A percentile compares a stretch with the other conserved stretches of the same genome.
Conservation (phyloP, 2,888 invertebrate species). For the Drosophila monieri region DNA sequence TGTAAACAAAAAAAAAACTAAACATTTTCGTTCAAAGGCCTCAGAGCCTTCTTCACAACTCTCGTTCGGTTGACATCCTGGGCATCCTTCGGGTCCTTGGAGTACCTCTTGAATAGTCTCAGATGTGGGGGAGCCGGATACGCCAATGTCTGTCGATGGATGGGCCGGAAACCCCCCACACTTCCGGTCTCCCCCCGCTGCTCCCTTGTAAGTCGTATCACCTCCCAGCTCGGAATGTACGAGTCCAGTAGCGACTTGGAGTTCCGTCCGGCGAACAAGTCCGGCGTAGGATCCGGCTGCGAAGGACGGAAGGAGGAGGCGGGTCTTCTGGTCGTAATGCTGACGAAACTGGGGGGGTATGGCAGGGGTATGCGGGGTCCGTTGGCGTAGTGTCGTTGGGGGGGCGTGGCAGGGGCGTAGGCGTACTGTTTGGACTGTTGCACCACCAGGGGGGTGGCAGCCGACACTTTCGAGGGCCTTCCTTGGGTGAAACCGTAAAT, state of each 20-base stretch:
- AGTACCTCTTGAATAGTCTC: slow-evolving; percentile 61
- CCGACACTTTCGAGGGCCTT: slow-evolving; percentile 2
- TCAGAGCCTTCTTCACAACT: slow-evolving; percentile 64
- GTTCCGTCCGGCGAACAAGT: slow-evolving; percentile 76
- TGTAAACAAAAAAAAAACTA: background rate
- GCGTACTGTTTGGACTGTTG: slow-evolving; percentile 80
- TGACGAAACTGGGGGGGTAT: slow-evolving; percentile 82
- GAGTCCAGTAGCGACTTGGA: slow-evolving; percentile 86
- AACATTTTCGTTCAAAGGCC: slow-evolving; percentile 7
- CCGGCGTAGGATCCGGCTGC: slow-evolving; percentile 67
- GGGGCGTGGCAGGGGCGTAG: slow-evolving; percentile 80
- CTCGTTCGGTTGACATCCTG: slow-evolving; percentile 19
- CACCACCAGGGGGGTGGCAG: slow-evolving; percentile 1
- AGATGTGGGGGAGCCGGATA: slow-evolving; percentile 51
- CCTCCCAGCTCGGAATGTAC: slow-evolving; percentile 86
- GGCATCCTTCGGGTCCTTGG: slow-evolving; percentile 4
- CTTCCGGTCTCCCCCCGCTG: background rate
- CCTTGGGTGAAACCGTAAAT: slow-evolving; percentile 42
- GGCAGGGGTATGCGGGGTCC: slow-evolving; percentile 66
- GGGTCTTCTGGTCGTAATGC: slow-evolving; percentile 72
- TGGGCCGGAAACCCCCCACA: slow-evolving; percentile 13
- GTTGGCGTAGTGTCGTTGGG: slow-evolving; percentile 60
- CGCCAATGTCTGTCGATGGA: slow-evolving; percentile 61
- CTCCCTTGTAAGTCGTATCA: slow-evolving; percentile 73
- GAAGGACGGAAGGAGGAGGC: slow-evolving; percentile 59